Base-by-base conservation (phyloP, 2,888 invertebrate species). In the Nomada hirtipes region DNA sequence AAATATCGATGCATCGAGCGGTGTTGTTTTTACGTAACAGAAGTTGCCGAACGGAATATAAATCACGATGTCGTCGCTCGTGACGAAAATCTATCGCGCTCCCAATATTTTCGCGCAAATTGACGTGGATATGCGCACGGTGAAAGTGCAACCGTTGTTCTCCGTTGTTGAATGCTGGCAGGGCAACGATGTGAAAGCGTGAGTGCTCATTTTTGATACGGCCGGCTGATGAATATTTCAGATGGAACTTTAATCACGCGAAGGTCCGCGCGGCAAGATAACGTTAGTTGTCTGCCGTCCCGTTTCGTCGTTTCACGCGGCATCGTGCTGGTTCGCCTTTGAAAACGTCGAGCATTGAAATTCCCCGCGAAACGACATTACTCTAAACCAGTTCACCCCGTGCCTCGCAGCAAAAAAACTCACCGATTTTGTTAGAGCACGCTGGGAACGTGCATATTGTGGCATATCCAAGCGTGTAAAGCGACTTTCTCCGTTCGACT, bases 161-260 rank as follows among this genome's bases (percentile, higher is more conserved):
- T 47, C 53, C 50, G 13, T 9, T 20, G 53, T 23, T 47, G 76
- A 60, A 73, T n/a, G 23, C 59, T n/a, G 4, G 13, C 23, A 2
- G 10, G 26, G 11, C 15, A 42, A 15, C n/a, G 42, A 11, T 26
- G 63, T 53, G 53, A 76, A 65, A 79, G 55, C 65, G 55, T n/a
- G 70, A 61, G 65, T 60, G 47, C 60, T 67, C 20, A 50, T 64
- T 72, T 65, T 50, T 44, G 15, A 76, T 55, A 29, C 47, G 70
- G 42, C n/a, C 9, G n/a, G 15, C 36, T 57, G 64, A 65, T 72
- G 72, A 76, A 72, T 76, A 76, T 72, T 72, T 65, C 65, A 67
- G 50, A 67, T 60, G 77, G 26, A 23, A 67, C 67, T 79, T 76
- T 76, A 76, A 67, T 79, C 76, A 71, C 65, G 65, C 60, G 18